phyloP scores from a whole-genome alignment of 1,140 invertebrate genomes.

The Caerostris darwini region DNA sequence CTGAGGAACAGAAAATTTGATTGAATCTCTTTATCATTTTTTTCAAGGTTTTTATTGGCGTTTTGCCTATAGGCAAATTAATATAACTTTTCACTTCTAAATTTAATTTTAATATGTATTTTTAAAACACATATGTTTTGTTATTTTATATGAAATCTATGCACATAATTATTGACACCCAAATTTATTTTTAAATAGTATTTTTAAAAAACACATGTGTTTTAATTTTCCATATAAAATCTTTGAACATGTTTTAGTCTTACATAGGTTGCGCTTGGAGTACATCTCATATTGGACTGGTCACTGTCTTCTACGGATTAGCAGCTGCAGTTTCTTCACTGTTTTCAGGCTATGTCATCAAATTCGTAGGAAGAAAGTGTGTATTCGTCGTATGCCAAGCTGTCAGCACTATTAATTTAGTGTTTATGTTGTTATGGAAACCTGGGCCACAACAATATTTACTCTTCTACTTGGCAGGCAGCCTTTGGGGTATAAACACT shows the following conservation, averaged over 20 bases:
- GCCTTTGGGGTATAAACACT: slow-evolving; percentile 96
- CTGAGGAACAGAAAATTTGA: too few species aligned
- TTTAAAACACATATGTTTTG: too few species aligned
- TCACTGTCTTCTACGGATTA: slow-evolving; percentile 97
- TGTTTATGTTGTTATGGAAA: slow-evolving; percentile 91
- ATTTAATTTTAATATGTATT: too few species aligned
- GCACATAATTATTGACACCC: too few species aligned
- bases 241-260: slow-evolving; percentile 86
- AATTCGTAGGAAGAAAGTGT: slow-evolving; percentile 93
- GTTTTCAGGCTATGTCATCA: slow-evolving; percentile 94
- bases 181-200: too few species aligned
- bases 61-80: too few species aligned
- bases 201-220: not conserved
- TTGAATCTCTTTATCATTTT: too few species aligned
- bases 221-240: not conserved
- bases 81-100: too few species aligned
- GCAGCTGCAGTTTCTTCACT: slow-evolving; percentile 94
- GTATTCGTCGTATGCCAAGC: slow-evolving; percentile 90
- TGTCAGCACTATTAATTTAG: slow-evolving; percentile 89
- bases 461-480: slow-evolving; percentile 96
- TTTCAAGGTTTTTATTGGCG: too few species aligned
- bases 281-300: slow-evolving; percentile 94
- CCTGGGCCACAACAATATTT: slow-evolving; percentile 90
- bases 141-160: too few species aligned
- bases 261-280: slow-evolving; percentile 95